phyloP scores from a whole-genome alignment of 1,140 invertebrate genomes.

The Diorhabda carinulata region DNA sequence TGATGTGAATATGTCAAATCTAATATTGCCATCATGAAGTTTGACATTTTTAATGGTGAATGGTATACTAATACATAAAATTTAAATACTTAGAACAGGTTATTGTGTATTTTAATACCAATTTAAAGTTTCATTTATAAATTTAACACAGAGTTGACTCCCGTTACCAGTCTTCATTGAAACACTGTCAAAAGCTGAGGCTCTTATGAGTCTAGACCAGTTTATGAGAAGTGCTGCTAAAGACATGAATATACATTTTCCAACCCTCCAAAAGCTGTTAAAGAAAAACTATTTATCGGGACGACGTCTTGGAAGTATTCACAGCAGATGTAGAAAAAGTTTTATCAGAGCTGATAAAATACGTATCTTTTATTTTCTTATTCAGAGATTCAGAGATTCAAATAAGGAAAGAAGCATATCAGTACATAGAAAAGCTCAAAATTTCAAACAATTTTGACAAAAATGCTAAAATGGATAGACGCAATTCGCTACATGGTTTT shows the following conservation, averaged over 20 bases:
- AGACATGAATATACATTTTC: background rate
- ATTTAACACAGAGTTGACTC: too few relatives aligned
- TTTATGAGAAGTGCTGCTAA: slow-evolving; percentile 8
- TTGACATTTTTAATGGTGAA: too few relatives aligned
- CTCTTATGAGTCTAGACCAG: slow-evolving; percentile 12
- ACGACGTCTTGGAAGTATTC: background rate
- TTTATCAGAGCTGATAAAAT: background rate
- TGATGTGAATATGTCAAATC: too few relatives aligned
- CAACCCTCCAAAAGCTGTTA: background rate
- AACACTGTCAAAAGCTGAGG: slow-evolving; percentile 11
- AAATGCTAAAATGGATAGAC: slow-evolving; percentile 1
- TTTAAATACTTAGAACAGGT: too few relatives aligned
- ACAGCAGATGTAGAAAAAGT: too few relatives aligned
- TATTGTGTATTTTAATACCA: too few relatives aligned
- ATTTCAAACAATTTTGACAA: slow-evolving; percentile 6
- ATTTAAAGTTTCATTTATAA: too few relatives aligned
- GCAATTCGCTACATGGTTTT: slow-evolving; percentile 12
- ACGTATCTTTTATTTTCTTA: slow-evolving; percentile 8
- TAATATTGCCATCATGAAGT: too few relatives aligned
- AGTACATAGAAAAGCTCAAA: background rate
- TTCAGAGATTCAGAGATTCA: background rate
- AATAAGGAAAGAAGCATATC: background rate
- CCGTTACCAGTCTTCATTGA: background rate
- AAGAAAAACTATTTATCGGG: slow-evolving; percentile 6
- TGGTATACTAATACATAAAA: too few relatives aligned